Evolutionary conservation across 2,113 vertebrate genomes (phyloP).

Genomic region (Melanocharis versteri): DNA sequence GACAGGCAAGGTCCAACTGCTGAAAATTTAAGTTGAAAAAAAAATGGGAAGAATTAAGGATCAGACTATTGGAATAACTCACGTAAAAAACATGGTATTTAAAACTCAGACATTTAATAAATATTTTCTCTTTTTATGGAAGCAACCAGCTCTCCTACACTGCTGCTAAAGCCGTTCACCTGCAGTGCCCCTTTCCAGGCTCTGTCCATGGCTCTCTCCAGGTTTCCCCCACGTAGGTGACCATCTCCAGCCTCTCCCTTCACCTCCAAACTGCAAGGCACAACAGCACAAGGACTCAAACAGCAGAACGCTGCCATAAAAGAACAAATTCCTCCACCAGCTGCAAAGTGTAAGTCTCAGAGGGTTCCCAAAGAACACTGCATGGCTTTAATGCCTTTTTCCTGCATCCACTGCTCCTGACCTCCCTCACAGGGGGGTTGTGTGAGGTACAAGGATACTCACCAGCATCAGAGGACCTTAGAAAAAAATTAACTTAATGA

Average conservation of each 20-base stretch:
- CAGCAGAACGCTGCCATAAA: neutral
- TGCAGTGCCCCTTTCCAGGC: neutral
- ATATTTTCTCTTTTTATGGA: neutral
- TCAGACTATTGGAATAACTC: neutral
- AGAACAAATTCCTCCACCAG: neutral
- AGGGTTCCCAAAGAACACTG: neutral
- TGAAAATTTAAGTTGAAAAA: neutral
- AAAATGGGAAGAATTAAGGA: neutral
- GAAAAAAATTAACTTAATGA: neutral
- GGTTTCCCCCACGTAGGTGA: accelerated
- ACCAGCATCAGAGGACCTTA: neutral
- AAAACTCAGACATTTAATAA: neutral
- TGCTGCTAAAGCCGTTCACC: neutral
- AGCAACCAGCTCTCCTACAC: accelerated
- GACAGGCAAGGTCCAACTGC: neutral
- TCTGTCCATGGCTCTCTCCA: neutral
- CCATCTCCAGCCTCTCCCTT: neutral
- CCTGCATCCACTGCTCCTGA: neutral
- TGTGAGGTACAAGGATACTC: neutral
- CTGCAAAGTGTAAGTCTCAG: neutral
- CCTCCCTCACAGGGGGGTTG: accelerated
- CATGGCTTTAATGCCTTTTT: neutral
- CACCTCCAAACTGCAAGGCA: neutral
- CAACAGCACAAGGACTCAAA: neutral
- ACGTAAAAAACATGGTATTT: accelerated